phyloP scores from a whole-genome alignment of 2,113 vertebrate genomes.

The Nesospiza acunhae region DNA sequence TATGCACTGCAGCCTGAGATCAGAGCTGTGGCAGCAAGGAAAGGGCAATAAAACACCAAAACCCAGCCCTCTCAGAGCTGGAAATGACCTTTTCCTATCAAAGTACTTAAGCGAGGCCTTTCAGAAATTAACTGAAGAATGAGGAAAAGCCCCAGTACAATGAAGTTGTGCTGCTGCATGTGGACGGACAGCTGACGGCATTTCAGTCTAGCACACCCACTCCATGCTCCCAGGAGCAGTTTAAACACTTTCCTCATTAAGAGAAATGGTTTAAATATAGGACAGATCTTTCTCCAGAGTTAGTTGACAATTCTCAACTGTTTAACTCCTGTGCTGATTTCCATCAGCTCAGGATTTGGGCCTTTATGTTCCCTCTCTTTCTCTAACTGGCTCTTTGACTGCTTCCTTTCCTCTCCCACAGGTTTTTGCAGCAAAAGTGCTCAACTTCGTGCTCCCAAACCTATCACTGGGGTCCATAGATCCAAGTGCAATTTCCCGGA shows the following conservation, averaged over 20 bases:
- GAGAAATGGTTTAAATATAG: not conserved
- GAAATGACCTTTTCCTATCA: not conserved
- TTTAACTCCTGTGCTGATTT: not conserved
- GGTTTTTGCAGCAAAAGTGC: conserved; percentile 89
- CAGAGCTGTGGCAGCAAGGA: not conserved
- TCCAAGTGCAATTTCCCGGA: conserved; percentile 84
- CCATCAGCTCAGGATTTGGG: not conserved
- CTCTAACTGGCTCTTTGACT: not conserved
- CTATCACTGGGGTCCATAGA: conserved; percentile 86
- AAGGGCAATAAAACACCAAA: not conserved
- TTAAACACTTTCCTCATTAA: not conserved
- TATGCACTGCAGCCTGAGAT: not conserved
- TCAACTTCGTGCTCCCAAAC: conserved; percentile 88
- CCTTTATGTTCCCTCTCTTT: not conserved
- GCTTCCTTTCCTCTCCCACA: conserved; percentile 58
- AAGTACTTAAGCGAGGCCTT: not conserved
- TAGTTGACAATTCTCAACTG: not conserved
- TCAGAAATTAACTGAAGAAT: not conserved
- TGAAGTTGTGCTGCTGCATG: not conserved
- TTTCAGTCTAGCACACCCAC: not conserved
- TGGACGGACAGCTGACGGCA: not conserved
- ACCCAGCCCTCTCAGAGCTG: not conserved
- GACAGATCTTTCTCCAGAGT: not conserved
- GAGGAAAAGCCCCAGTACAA: not conserved
- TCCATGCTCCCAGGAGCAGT: not conserved